These are phyloP conservation scores for Oriolus oriolus DNA, from an alignment of 2,113 vertebrate genomes.

Conservation along the genomic window DNA sequence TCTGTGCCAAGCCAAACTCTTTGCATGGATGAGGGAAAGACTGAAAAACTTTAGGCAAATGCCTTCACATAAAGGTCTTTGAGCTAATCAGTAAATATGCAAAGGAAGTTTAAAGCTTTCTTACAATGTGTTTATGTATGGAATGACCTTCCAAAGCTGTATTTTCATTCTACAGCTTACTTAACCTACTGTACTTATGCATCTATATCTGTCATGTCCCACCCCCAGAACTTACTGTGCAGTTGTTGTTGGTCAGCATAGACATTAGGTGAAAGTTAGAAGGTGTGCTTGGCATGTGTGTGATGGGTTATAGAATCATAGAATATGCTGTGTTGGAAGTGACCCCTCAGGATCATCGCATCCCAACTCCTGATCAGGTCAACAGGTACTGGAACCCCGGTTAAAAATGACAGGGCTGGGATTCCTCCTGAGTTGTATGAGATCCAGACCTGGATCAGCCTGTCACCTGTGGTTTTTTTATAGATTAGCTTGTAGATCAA, in stretches of 20 bases:
- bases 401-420: not conserved
- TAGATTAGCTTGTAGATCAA: not conserved
- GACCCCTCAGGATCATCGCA: rapidly evolving
- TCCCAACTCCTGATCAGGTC: not conserved
- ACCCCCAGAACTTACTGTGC: not conserved
- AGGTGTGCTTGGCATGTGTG: rapidly evolving
- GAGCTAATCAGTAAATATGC: not conserved
- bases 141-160: not conserved
- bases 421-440: not conserved
- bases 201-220: not conserved
- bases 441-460: not conserved
- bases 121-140: not conserved
- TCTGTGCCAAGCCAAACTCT: not conserved
- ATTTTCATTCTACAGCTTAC: not conserved
- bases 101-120: not conserved
- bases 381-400: not conserved
- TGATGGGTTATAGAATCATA: not conserved
- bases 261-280: not conserved
- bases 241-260: not conserved
- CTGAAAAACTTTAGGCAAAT: not conserved
- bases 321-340: not conserved
- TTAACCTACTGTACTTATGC: not conserved
- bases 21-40: not conserved
- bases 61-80: not conserved
- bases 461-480: not conserved